phyloP scores from a whole-genome alignment of 2,113 vertebrate species.

The Diphyllodes magnificus region DNA sequence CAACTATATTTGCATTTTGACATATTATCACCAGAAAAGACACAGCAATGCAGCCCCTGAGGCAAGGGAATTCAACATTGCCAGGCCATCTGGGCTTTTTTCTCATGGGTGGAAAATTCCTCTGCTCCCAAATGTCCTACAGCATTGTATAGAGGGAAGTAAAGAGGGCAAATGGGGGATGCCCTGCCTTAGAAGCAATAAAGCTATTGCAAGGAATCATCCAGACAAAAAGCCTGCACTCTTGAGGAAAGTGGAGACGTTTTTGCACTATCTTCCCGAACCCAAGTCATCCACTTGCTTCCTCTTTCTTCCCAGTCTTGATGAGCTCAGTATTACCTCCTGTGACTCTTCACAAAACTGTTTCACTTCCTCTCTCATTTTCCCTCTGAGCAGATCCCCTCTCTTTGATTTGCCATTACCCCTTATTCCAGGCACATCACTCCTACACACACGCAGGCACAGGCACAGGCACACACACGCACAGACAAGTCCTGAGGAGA shows the following conservation, averaged over 20 bases:
- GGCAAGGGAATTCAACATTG: slow-evolving; percentile 13
- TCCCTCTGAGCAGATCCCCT: neutral
- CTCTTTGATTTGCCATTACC: neutral
- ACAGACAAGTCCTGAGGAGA: neutral
- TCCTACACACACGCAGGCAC: neutral
- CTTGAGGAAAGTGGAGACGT: neutral
- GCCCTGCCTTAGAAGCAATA: neutral
- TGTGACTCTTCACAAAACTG: neutral
- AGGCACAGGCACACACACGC: neutral
- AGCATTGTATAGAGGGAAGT: neutral
- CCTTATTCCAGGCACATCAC: neutral
- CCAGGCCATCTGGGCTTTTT: slow-evolving; percentile 39
- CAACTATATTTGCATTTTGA: slow-evolving; percentile 52
- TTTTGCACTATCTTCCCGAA: neutral
- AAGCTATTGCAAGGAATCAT: neutral
- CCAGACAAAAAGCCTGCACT: neutral
- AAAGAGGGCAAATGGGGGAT: neutral
- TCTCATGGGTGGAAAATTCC: slow-evolving; percentile 8
- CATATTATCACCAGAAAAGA: slow-evolving; percentile 57
- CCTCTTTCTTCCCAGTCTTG: neutral
- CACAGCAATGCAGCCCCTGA: slow-evolving; percentile 1
- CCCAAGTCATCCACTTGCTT: neutral
- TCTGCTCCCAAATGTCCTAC: slow-evolving; percentile 1
- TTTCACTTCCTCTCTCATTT: neutral
- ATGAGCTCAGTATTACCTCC: neutral